Evolutionary conservation across 2,797 vertebrate genomes (phyloP).

Genomic region (Darevskia mixta): DNA sequence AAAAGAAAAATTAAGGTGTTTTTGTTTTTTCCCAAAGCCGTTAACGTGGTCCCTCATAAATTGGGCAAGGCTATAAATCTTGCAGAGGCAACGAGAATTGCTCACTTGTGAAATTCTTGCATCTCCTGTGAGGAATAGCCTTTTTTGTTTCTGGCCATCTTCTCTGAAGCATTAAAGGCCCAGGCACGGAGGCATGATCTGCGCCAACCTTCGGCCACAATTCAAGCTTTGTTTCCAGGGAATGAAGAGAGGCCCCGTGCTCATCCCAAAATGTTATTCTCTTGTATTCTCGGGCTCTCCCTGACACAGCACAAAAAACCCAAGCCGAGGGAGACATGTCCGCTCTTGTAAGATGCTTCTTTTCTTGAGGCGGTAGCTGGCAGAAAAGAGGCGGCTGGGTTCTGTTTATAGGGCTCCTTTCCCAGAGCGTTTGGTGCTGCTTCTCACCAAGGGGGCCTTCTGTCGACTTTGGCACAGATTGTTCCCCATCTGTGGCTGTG

Average conservation of each 20-base stretch:
- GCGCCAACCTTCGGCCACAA: constrained; percentile 10
- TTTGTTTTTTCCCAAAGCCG: not conserved
- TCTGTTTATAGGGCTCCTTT: constrained; percentile 55
- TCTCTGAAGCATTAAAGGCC: not conserved
- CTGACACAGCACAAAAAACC: constrained; percentile 49
- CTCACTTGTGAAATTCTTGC: not conserved
- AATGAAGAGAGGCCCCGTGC: constrained; percentile 21
- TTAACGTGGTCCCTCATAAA: not conserved
- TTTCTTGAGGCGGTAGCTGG: constrained; percentile 60
- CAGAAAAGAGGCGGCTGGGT: constrained; percentile 47
- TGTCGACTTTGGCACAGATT: not conserved
- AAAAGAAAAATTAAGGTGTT: not conserved
- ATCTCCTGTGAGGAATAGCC: constrained; percentile 16
- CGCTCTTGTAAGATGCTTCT: constrained; percentile 53
- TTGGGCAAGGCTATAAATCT: not conserved
- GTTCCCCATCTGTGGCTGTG: constrained; percentile 30
- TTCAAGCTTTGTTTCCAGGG: constrained; percentile 38
- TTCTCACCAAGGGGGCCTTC: constrained; percentile 42
- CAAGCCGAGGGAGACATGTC: constrained; percentile 44
- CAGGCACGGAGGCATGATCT: not conserved
- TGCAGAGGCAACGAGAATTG: not conserved
- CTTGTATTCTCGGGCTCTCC: constrained; percentile 54
- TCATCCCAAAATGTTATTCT: constrained; percentile 35
- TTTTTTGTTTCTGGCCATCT: not conserved
- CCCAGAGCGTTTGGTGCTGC: constrained; percentile 44